Percentiles rank a stretch among this genome's conserved stretches.
phyloP scores from a whole-genome alignment of 2,888 invertebrate genomes.

The Amiota communis region DNA sequence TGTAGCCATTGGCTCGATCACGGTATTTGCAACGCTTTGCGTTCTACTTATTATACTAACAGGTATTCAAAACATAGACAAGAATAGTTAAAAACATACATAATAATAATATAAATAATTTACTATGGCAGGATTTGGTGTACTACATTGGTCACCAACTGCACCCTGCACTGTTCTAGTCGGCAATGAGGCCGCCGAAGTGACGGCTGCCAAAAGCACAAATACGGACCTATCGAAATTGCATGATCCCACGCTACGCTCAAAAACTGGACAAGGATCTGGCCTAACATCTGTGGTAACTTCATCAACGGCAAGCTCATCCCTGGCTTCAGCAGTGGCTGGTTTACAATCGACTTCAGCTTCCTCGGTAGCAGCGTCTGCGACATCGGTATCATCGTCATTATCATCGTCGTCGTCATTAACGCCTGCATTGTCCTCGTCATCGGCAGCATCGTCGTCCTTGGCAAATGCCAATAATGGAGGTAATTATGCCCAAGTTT shows the following conservation, averaged over 20 bases:
- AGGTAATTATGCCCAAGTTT: slow-evolving; percentile 72
- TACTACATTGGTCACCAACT: slow-evolving; percentile 87
- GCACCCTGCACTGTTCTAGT: slow-evolving; percentile 89
- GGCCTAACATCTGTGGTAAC: slow-evolving; percentile 75
- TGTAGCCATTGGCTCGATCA: slow-evolving; percentile 89
- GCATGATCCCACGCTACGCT: slow-evolving; percentile 78
- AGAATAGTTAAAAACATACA: not conserved
- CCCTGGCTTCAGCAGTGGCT: slow-evolving; percentile 73
- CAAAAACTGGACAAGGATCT: slow-evolving; percentile 74
- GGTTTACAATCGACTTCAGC: slow-evolving; percentile 74
- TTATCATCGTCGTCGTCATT: slow-evolving; percentile 74
- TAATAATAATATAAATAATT: slow-evolving; percentile 5
- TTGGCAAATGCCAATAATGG: slow-evolving; percentile 71
- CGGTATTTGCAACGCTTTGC: slow-evolving; percentile 86
- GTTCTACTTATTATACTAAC: slow-evolving; percentile 90
- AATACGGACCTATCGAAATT: slow-evolving; percentile 82
- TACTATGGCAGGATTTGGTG: slow-evolving; percentile 80
- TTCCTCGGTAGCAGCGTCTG: slow-evolving; percentile 73
- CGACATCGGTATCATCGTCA: slow-evolving; percentile 82
- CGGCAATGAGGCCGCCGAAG: slow-evolving; percentile 83
- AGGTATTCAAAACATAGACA: slow-evolving; percentile 79
- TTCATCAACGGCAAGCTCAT: slow-evolving; percentile 63
- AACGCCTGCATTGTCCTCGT: slow-evolving; percentile 74
- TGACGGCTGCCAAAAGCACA: slow-evolving; percentile 80
- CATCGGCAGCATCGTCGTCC: slow-evolving; percentile 69